Conservation (phyloP, 2,888 invertebrate genomes). For the Eilema depressum region DNA sequence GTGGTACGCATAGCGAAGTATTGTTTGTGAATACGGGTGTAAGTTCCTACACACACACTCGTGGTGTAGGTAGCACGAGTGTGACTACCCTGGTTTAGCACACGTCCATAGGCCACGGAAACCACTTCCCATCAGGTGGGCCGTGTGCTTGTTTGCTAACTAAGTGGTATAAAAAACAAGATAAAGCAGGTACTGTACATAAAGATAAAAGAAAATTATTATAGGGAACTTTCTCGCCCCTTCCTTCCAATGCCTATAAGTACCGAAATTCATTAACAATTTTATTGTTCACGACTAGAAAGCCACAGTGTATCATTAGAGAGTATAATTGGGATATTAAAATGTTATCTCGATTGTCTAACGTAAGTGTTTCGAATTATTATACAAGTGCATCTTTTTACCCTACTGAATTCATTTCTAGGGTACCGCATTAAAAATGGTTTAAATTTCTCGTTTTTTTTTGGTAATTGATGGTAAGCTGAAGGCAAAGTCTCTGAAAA, state of each 20-base stretch:
- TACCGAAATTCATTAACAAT: conserved; percentile 24
- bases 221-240: not conserved
- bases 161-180: no score
- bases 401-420: conserved; percentile 14
- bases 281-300: conserved; percentile 43
- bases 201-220: not conserved
- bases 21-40: no score
- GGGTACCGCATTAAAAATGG: conserved; percentile 12
- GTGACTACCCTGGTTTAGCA: no score
- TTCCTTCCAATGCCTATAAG: not conserved
- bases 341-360: conserved; percentile 33
- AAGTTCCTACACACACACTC: no score
- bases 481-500: no score
- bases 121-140: no score
- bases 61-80: no score
- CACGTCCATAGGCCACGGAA: no score
- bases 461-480: no score
- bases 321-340: conserved; percentile 38
- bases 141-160: no score
- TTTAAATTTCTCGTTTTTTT: not conserved
- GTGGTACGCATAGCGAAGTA: no score
- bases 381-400: conserved; percentile 32
- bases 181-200: no score
- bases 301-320: conserved; percentile 37
- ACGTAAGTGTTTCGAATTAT: conserved; percentile 36